Percentiles rank a stretch among this genome's conserved stretches.
These are phyloP conservation scores for Drosophila navojoa DNA, from an alignment of 1,140 invertebrate species.

Conservation along the genomic window DNA sequence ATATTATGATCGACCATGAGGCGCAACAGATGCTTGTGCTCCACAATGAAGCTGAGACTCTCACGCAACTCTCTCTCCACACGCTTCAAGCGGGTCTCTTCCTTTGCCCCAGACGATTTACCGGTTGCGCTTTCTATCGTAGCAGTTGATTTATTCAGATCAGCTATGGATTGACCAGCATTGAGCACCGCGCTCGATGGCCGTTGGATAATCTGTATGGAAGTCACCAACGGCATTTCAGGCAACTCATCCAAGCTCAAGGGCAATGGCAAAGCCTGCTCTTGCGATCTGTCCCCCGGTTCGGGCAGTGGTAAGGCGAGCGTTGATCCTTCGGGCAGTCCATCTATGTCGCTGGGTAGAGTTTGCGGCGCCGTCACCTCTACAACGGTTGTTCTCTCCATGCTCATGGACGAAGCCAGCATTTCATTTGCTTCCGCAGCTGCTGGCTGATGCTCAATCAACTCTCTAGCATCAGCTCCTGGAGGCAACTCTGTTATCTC, in stretches of 20 bases:
- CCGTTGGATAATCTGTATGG: conserved; percentile 5
- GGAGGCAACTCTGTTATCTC: neutral
- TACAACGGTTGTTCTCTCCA: too few relatives aligned
- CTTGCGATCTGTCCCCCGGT: too few relatives aligned
- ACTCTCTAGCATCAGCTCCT: neutral
- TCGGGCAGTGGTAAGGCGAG: too few relatives aligned
- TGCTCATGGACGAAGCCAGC: neutral
- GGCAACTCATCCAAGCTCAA: neutral
- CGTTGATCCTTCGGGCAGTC: too few relatives aligned
- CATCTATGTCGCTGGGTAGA: too few relatives aligned
- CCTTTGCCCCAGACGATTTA: too few relatives aligned
- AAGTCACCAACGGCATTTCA: conserved; percentile 30
- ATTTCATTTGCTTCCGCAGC: neutral
- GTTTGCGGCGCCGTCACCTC: too few relatives aligned
- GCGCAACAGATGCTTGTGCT: conserved; percentile 43
- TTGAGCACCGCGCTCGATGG: neutral
- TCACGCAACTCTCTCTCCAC: neutral
- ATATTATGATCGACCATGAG: conserved; percentile 54
- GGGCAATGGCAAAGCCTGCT: neutral
- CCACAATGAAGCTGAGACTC: conserved; percentile 35
- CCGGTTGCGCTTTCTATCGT: neutral
- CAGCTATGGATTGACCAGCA: neutral
- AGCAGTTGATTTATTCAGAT: neutral
- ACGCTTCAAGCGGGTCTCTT: neutral
- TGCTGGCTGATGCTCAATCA: neutral